These are phyloP conservation scores for Balaeniceps rex DNA, from an alignment of 2,113 vertebrate species.

Conservation along the genomic window DNA sequence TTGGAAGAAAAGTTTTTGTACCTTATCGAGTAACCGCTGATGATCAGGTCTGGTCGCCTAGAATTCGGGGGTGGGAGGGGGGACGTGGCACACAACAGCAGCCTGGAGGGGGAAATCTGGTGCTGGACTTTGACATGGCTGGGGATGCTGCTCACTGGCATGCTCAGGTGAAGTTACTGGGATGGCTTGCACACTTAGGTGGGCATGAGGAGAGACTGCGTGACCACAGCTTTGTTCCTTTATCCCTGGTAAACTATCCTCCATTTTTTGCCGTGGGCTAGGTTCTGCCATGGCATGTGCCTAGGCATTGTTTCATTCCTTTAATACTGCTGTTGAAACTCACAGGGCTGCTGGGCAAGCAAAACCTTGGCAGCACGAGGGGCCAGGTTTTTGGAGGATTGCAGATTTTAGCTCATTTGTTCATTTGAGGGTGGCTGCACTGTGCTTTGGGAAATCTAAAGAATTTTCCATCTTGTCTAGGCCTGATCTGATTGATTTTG, in stretches of 20 bases:
- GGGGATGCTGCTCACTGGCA: background rate
- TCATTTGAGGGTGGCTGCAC: background rate
- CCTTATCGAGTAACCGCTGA: background rate
- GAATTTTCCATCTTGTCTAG: conserved; percentile 66
- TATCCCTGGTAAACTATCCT: background rate
- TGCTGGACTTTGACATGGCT: background rate
- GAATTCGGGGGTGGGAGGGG: fast-evolving
- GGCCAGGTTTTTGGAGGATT: background rate
- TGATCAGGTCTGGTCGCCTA: background rate
- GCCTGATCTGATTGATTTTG: conserved; percentile 96
- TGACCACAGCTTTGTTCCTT: background rate
- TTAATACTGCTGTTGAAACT: background rate
- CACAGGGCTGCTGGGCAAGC: background rate
- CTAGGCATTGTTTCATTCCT: background rate
- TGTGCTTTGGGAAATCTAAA: background rate
- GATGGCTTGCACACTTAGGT: fast-evolving
- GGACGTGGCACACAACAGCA: background rate
- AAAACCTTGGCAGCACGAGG: background rate
- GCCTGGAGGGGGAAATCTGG: background rate
- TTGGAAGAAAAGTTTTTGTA: background rate
- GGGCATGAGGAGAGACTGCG: background rate
- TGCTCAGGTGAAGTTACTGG: background rate
- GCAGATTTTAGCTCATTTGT: background rate
- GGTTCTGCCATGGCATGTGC: background rate
- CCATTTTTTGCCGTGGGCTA: background rate